Evolutionary conservation across 2,888 invertebrate species (phyloP), one percentile per base, ranked within the genome.

Genomic region (Clusia tigrina): DNA sequence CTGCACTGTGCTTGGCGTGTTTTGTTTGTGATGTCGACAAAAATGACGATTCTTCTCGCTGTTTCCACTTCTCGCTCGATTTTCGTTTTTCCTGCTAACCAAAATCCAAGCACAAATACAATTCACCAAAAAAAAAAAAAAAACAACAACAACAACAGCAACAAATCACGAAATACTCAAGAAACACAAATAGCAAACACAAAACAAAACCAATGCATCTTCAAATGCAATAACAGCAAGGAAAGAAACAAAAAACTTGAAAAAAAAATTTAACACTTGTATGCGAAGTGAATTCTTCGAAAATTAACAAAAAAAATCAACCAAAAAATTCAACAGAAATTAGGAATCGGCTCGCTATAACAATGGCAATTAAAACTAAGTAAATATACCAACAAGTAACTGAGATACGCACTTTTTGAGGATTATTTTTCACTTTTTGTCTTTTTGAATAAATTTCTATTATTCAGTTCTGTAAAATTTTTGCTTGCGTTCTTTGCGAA

Each of bases 401-500:
- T n/a, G n/a, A n/a, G n/a, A n/a, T n/a, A n/a, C n/a, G n/a, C n/a
- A n/a, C n/a, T n/a, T n/a, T n/a, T n/a, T n/a, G n/a, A n/a, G n/a
- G n/a, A n/a, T n/a, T n/a, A n/a, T n/a, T n/a, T 15, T 42, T 42
- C n/a, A 42, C n/a, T 15, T 42, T 42, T 42, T 42, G n/a, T 54
- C 22, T 20, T 20, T 5, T 52, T 52, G 24, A 15, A 26, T 5
- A 25, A 12, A 25, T 54, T 42, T 54, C 3, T 12, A 15, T 54
- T 54, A 42, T 42, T 32, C n/a, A 42, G 10, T 42, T 42, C n/a
- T n/a, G 42, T 42, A 10, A 17, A 42, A 42, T n/a, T 42, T 42
- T 10, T 46, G 46, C 32, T 53, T 58, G 48, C 24, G 22, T 22
- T 22, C 54, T 42, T 48, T 48, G 32, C 9, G 48, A 58, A 48